phyloP scores from a whole-genome alignment of 2,888 invertebrate genomes.

The Lasius fuliginosus region DNA sequence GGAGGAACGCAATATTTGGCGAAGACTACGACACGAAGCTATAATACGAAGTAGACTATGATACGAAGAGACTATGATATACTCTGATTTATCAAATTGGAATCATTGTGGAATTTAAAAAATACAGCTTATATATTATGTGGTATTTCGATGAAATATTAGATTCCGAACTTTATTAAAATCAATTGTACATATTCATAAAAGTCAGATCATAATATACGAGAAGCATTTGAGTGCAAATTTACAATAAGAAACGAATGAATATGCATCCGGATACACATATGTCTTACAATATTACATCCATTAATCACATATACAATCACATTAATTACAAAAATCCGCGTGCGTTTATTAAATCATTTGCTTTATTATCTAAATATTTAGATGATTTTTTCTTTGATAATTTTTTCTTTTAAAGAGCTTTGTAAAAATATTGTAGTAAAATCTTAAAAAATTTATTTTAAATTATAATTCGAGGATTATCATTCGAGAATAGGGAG shows the following conservation, averaged over 20 bases:
- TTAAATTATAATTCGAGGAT: not conserved
- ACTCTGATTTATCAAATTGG: conserved; percentile 3
- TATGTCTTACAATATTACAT: not conserved
- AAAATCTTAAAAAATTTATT: conserved; percentile 13
- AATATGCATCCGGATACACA: not conserved
- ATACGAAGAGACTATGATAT: not conserved
- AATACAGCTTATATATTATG: not conserved
- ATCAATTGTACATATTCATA: not conserved
- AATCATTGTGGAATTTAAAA: not conserved
- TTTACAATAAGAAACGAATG: not conserved
- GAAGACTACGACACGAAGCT: not conserved
- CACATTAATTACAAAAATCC: not conserved
- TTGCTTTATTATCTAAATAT: not conserved
- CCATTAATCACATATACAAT: conserved; percentile 1
- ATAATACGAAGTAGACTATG: not conserved
- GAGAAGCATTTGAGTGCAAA: not conserved
- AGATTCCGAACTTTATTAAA: not conserved
- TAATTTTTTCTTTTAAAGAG: not conserved
- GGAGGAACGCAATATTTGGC: not conserved
- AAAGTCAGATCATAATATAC: not conserved
- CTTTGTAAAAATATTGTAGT: not conserved
- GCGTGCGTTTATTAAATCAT: not conserved
- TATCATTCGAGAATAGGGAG: not conserved
- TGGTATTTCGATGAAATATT: not conserved
- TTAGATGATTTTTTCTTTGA: not conserved